Evolutionary conservation across 1,140 invertebrate genomes (phyloP).

Genomic region (Psix sp.): DNA sequence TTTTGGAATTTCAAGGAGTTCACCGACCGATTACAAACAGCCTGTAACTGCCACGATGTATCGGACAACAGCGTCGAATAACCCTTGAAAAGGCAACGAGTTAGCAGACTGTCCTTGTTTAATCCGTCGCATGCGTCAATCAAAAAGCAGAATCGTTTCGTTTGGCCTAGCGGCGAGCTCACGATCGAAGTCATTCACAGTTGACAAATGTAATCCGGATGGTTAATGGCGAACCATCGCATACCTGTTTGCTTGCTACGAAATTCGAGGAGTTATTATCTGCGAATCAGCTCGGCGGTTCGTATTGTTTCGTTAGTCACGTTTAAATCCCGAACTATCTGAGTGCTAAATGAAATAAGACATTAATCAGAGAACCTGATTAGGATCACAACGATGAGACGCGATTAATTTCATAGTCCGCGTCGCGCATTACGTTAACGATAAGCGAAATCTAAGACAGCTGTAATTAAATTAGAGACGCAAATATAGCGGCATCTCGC

Average conservation of each 20-base stretch:
- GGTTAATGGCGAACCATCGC: no score
- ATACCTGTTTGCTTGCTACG: background rate
- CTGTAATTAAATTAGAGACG: conserved; percentile 52
- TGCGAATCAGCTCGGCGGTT: background rate
- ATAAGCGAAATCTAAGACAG: conserved; percentile 52
- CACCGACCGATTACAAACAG: conserved; percentile 19
- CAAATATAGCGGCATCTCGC: conserved; percentile 29
- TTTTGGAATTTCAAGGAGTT: conserved; percentile 32
- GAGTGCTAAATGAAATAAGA: conserved; percentile 34
- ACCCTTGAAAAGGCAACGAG: conserved; percentile 3
- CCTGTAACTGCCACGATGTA: conserved; percentile 26
- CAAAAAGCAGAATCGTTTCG: conserved; percentile 9
- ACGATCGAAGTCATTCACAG: conserved; percentile 14
- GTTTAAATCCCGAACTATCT: conserved; percentile 10
- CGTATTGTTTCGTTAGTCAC: conserved; percentile 3
- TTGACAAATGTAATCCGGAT: conserved; percentile 17
- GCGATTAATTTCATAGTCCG: conserved; percentile 40
- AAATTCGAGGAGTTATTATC: conserved; percentile 1
- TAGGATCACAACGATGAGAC: conserved; percentile 8
- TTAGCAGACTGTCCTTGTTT: background rate
- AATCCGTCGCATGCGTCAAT: conserved; percentile 13
- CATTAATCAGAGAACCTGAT: conserved; percentile 41
- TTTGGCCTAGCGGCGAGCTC: background rate
- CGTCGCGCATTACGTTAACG: conserved; percentile 41
- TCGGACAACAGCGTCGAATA: conserved; percentile 2